Base-by-base conservation (phyloP, 2,113 vertebrate species). In the Pithys albifrons region DNA sequence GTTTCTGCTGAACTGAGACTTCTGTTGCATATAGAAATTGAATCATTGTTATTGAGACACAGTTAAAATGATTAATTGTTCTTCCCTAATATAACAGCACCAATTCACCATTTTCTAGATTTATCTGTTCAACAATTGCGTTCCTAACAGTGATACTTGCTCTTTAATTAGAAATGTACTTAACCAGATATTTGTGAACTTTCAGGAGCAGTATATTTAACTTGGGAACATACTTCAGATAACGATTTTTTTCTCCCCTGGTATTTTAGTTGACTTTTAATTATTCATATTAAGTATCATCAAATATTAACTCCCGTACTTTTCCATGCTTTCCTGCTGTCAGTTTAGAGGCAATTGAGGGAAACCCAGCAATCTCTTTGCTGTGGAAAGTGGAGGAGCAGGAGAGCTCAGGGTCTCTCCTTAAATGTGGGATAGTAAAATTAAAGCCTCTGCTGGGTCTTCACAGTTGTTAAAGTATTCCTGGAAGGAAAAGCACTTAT, bases 61-160 rank as follows among this genome's bases (percentile, higher is more conserved):
- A 74, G 31, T 90, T 93, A 93, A 88, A 95, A 88, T 92, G 52
- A 94, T 93, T 86, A 94, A 77, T 91, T 41, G 6, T 37, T 78
- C 6, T 67, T 91, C 73, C 39, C 92, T 83, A 80, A 88, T 52
- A 39, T 66, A 86, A 88, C 41, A 82, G 49, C 19, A 37, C 43
- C 19, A 55, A 58, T 66, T 76, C 48, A 74, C 80, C 23, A 45
- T 88, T 97, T 95, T 39, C n/a, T 51, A 69, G 62, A 93, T 93
- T 82, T 86, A 84, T 92, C 96, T 93, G 19, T 88, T 96, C 57
- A 88, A 39, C 37, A 28, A 16, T 41, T 85, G 33, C 49, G 7
- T 77, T 96, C 33, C 88, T 43, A 91, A 55, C 7, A 77, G 58
- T 4, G 14, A 62, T 89, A 55, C 8, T 85, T 51, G 74, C 28